phyloP scores from a whole-genome alignment of 2,797 vertebrate species.

The Chromobotia macracanthus region DNA sequence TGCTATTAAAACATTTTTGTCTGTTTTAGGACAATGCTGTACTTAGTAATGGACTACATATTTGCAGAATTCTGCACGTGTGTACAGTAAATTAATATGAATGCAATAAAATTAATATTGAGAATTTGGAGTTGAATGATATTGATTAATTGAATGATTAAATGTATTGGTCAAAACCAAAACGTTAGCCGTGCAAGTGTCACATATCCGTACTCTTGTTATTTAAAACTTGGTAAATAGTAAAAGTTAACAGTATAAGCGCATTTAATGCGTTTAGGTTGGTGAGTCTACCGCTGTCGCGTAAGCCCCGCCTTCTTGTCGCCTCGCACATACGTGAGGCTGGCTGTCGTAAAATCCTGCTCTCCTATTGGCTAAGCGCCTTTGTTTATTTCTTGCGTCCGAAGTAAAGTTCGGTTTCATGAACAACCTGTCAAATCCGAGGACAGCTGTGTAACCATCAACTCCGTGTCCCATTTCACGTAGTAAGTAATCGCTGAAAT shows the following conservation, averaged over 20 bases:
- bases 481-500: conserved; percentile 35
- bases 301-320: conserved; percentile 7
- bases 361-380: conserved; percentile 31
- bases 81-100: conserved; percentile 16
- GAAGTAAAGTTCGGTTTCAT: conserved; percentile 64
- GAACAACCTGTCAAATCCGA: conserved; percentile 66
- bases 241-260: background rate
- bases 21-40: conserved; percentile 54
- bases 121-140: no score
- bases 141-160: background rate
- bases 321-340: background rate
- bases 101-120: background rate
- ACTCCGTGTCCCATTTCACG: conserved; percentile 32
- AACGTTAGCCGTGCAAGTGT: no score
- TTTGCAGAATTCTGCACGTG: background rate
- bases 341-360: background rate
- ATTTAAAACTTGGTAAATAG: no score
- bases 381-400: conserved; percentile 45
- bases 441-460: conserved; percentile 34
- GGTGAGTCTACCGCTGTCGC: background rate
- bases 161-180: background rate
- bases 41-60: background rate
- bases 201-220: no score
- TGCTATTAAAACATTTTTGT: background rate
- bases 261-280: background rate